Evolutionary conservation across 1,140 invertebrate genomes (phyloP).

Genomic region (Drosophila oshimai): DNA sequence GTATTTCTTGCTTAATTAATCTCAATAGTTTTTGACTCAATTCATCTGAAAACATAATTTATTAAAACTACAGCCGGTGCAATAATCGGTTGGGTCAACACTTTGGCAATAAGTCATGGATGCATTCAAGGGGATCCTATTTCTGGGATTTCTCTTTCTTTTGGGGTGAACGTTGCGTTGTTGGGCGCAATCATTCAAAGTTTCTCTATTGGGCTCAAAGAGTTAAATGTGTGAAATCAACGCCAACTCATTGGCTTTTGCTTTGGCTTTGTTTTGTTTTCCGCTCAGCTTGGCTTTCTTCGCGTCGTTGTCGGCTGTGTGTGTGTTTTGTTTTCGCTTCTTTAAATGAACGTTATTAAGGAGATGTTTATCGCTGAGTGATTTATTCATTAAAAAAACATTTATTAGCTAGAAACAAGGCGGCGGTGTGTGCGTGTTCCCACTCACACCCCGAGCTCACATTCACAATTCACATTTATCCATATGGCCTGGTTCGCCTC

Average conservation of each 20-base stretch:
- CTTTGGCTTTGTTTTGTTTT: slow-evolving; percentile 25
- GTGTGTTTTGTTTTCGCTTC: slow-evolving; percentile 74
- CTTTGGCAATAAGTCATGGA: background rate
- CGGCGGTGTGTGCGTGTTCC: slow-evolving; percentile 52
- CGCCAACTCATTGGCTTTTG: slow-evolving; percentile 52
- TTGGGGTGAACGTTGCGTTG: slow-evolving; percentile 35
- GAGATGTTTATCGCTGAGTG: slow-evolving; percentile 79
- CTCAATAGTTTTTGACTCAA: too few relatives aligned
- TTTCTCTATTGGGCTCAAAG: slow-evolving; percentile 27
- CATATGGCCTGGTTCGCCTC: slow-evolving; percentile 43
- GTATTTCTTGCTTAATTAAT: too few relatives aligned
- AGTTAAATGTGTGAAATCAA: slow-evolving; percentile 58
- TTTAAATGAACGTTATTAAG: slow-evolving; percentile 81
- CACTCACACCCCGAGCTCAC: slow-evolving; percentile 6
- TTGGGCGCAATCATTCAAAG: slow-evolving; percentile 56
- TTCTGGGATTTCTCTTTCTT: background rate
- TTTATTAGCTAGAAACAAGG: slow-evolving; percentile 77
- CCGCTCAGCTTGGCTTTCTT: slow-evolving; percentile 41
- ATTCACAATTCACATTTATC: slow-evolving; percentile 40
- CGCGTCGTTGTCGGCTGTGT: slow-evolving; percentile 23
- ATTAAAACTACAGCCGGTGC: background rate
- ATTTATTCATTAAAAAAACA: slow-evolving; percentile 82
- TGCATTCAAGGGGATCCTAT: background rate
- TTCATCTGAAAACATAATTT: background rate
- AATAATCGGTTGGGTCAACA: background rate